Evolutionary conservation across 2,113 vertebrate species (phyloP).

Genomic region (Pollachius pollachius): DNA sequence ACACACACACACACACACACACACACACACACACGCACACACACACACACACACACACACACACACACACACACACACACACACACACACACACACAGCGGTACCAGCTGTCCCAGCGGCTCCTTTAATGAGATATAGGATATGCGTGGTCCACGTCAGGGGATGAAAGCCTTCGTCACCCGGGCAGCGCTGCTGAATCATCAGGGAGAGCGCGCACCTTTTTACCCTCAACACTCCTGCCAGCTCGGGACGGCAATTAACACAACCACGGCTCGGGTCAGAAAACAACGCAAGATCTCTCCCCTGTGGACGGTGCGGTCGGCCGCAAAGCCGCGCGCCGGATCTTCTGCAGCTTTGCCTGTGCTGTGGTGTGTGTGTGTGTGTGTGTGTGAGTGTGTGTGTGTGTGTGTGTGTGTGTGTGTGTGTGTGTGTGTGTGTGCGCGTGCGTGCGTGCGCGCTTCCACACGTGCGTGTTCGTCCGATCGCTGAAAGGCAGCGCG

Average conservation of each 20-base stretch:
- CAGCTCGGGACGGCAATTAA: conserved; percentile 91
- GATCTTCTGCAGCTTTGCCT: conserved; percentile 62
- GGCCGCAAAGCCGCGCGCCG: conserved; percentile 45
- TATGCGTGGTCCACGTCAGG: conserved; percentile 79
- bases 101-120: conserved; percentile 46
- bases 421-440: conserved; percentile 11
- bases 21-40: neutral
- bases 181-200: conserved; percentile 87
- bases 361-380: neutral
- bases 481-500: conserved; percentile 55
- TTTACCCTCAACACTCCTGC: conserved; percentile 83
- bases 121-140: conserved; percentile 84
- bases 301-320: conserved; percentile 69
- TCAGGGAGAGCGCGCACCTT: conserved; percentile 84
- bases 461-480: conserved; percentile 8
- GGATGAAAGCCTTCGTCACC: conserved; percentile 81
- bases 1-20: neutral
- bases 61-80: conserved; percentile 1
- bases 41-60: conserved; percentile 11
- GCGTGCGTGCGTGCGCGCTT: conserved; percentile 11
- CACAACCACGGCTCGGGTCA: conserved; percentile 79
- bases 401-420: conserved; percentile 30
- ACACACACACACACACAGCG: neutral
- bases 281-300: conserved; percentile 80
- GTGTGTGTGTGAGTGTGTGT: conserved; percentile 1